Evolutionary conservation across 35 echinoderm and acorn worm species (phyloP), one percentile per base, ranked within the genome.

Genomic region (Diadema setosum): DNA sequence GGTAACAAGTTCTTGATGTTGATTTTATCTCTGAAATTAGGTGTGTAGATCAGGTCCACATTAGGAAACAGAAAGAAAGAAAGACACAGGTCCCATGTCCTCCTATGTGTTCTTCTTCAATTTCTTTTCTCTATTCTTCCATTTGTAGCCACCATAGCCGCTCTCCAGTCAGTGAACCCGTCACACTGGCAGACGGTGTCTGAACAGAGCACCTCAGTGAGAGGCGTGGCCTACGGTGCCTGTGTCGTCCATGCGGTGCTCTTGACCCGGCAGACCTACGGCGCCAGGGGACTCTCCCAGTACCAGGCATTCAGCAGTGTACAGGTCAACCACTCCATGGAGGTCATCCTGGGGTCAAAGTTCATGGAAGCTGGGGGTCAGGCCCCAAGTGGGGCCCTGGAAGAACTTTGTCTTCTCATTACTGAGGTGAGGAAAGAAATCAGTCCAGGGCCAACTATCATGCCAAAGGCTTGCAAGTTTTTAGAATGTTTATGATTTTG

Each of bases 171-270:
- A 3, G 82, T 97, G 5, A 50, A 84, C 20, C 65, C 41, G 4
- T 37, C 37, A 29, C 46, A 75, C 39, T 75, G 82, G 76, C 74
- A 91, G 15, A 59, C 45, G 26, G 33, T 97, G 12, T 49, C 83
- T 15, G 91, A 97, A 29, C 87, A 83, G 32, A 30, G 88, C 48
- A 65, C 73, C n/a, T 48, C 56, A 23, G 17, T 94, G 0, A 25
- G 84, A 40, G 91, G 78, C 50, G 81, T 80, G 0, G 85, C 82
- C 0, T 97, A 83, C 42, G 95, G 91, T 36, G 58, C 89, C 6
- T 93, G 95, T 48, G 85, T 97, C 55, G 73, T 94, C 37, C 95
- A 97, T 78, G 95, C 91, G 1, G 70, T 97, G 3, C 88, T 93
- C 4, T 76, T 86, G 9, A 75, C 95, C 1, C 57, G 95, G 11